Evolutionary conservation across 64 coral and sea anemone genomes (phyloP).

Genomic region (Hydrozoanthus tunicans): DNA sequence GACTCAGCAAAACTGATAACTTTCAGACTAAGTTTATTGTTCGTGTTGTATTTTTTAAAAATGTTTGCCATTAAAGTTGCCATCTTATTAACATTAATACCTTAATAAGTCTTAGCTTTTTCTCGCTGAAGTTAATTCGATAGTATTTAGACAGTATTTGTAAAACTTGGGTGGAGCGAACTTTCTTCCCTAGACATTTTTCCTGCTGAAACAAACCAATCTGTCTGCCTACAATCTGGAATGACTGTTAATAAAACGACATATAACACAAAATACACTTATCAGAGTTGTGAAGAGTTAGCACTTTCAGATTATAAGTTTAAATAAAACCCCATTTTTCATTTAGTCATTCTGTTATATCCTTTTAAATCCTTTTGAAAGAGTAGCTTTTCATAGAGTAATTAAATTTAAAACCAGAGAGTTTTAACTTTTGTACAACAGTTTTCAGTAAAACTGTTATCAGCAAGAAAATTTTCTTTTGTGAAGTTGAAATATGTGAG

Average conservation of each 20-base stretch:
- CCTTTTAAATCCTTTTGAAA: too few species aligned
- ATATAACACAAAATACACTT: neutral
- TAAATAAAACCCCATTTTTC: neutral
- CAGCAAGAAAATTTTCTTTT: too few species aligned
- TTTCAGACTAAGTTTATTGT: neutral
- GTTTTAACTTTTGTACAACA: too few species aligned
- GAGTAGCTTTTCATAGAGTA: too few species aligned
- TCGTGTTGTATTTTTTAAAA: too few species aligned
- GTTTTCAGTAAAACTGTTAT: too few species aligned
- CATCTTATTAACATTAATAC: neutral
- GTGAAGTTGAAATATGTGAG: too few species aligned
- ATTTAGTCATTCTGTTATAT: neutral
- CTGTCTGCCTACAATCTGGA: neutral
- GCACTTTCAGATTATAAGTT: neutral
- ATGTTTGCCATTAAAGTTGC: neutral
- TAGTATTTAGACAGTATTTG: conserved; percentile 24
- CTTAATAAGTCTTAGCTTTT: neutral
- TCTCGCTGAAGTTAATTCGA: neutral
- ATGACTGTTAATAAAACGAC: neutral
- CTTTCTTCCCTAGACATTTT: neutral
- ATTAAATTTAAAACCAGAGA: too few species aligned
- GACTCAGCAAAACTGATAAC: neutral
- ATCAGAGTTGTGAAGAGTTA: neutral
- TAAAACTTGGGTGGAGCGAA: conserved; percentile 44
- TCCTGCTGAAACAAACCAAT: conserved; percentile 14